Conservation (phyloP, 2,888 invertebrate genomes). For the Pammene aurita region DNA sequence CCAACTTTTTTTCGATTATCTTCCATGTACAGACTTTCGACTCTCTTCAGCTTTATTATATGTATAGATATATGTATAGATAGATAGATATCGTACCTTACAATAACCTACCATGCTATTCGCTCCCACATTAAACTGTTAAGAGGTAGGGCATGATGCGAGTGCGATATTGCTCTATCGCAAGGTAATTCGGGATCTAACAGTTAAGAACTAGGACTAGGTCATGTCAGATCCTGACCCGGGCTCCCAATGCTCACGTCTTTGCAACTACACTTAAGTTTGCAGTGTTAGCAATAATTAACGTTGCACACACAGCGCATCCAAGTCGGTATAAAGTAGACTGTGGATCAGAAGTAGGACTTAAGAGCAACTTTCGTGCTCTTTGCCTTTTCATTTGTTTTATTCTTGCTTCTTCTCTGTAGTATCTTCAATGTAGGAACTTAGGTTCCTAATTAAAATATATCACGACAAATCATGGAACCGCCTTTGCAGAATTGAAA, state of each 20-base stretch:
- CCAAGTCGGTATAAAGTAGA: background rate
- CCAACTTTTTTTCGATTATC: no score
- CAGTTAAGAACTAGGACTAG: constrained; percentile 61
- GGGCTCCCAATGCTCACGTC: background rate
- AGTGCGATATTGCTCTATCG: constrained; percentile 18
- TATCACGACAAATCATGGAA: no score
- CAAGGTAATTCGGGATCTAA: constrained; percentile 31
- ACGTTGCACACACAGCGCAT: background rate
- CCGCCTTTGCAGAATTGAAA: no score
- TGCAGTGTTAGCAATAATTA: background rate
- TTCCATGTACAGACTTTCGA: no score
- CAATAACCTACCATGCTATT: background rate
- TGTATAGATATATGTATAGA: no score
- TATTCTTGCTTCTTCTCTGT: no score
- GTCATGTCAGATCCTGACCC: constrained; percentile 54
- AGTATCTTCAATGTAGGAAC: no score
- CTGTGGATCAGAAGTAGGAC: no score
- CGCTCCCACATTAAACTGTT: constrained; percentile 23
- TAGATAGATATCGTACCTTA: constrained; percentile 4
- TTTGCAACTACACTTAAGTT: constrained; percentile 12
- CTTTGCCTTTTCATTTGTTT: no score
- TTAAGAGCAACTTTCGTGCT: no score
- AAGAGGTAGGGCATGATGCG: constrained; percentile 14
- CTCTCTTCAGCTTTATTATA: no score
- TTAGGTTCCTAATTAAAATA: no score